Evolutionary conservation across 92 coral and sea anemone genomes (phyloP).

Genomic region (Palythoa heliodiscus): DNA sequence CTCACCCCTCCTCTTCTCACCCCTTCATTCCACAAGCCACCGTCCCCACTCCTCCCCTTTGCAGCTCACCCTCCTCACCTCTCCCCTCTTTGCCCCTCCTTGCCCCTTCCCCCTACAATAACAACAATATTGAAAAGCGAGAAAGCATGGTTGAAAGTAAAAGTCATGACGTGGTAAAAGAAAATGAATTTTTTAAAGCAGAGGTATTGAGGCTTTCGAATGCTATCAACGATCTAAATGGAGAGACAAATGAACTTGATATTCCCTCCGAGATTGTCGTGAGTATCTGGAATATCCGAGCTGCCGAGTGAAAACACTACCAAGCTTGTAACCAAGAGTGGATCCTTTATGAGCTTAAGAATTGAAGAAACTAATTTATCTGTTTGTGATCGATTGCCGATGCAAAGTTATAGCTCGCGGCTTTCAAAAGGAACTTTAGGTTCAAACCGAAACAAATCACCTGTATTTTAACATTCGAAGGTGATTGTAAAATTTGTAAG

Average conservation of each 20-base stretch:
- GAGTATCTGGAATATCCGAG: slow-evolving; percentile 20
- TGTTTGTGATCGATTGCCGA: slow-evolving; percentile 6
- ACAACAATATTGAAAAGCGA: not conserved
- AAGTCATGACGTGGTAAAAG: not conserved
- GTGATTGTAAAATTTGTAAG: not conserved
- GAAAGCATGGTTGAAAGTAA: not conserved
- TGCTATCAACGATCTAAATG: not conserved
- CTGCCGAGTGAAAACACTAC: not conserved
- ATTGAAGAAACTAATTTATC: not conserved
- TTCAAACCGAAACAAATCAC: not conserved
- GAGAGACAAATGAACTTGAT: slow-evolving; percentile 18
- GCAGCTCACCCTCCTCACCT: no score
- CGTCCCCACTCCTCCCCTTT: no score
- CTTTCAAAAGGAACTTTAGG: not conserved
- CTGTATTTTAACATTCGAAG: not conserved
- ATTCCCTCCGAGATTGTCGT: slow-evolving; percentile 30
- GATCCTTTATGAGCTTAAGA: not conserved
- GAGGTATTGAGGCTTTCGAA: slow-evolving; percentile 33
- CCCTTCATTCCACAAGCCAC: no score
- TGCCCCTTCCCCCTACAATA: no score
- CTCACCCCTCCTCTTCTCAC: no score
- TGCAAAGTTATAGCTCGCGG: not conserved
- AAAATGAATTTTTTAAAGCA: slow-evolving; percentile 30
- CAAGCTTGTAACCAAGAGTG: not conserved
- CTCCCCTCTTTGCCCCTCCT: no score